These are phyloP conservation scores for Terrapene triunguis DNA, from an alignment of 2,113 vertebrate genomes.

Conservation along the genomic window DNA sequence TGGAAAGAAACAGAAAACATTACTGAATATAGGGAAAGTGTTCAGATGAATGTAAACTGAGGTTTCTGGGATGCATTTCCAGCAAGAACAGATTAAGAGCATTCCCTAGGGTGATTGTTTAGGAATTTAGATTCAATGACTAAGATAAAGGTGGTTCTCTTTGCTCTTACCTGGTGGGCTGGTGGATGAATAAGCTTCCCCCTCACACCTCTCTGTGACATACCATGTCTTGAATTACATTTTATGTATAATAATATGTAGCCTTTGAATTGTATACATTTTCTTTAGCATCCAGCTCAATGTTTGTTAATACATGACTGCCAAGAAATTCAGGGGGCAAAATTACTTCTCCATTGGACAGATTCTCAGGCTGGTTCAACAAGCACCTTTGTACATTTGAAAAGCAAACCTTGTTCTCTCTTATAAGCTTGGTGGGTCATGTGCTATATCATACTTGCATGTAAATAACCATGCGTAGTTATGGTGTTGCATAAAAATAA, in stretches of 20 bases:
- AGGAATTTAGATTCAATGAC: background rate
- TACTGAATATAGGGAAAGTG: rapidly evolving
- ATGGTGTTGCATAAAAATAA: background rate
- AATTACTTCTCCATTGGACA: background rate
- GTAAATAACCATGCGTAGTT: background rate
- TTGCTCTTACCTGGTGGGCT: background rate
- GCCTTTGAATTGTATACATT: background rate
- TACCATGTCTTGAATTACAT: background rate
- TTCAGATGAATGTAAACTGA: background rate
- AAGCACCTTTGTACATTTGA: background rate
- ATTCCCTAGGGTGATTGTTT: background rate
- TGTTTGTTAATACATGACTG: background rate
- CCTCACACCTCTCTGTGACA: background rate
- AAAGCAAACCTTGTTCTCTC: background rate
- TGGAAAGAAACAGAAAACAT: conserved; percentile 60
- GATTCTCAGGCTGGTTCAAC: background rate
- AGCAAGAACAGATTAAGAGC: background rate
- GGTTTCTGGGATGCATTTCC: background rate
- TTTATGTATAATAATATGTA: background rate
- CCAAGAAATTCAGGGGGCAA: background rate
- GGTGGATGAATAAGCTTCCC: background rate
- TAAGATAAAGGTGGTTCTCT: background rate
- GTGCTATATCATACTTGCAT: background rate
- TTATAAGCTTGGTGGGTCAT: background rate
- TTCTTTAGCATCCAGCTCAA: background rate